Base-by-base conservation (phyloP, 1,140 invertebrate species). In the Temnothorax nylanderi region DNA sequence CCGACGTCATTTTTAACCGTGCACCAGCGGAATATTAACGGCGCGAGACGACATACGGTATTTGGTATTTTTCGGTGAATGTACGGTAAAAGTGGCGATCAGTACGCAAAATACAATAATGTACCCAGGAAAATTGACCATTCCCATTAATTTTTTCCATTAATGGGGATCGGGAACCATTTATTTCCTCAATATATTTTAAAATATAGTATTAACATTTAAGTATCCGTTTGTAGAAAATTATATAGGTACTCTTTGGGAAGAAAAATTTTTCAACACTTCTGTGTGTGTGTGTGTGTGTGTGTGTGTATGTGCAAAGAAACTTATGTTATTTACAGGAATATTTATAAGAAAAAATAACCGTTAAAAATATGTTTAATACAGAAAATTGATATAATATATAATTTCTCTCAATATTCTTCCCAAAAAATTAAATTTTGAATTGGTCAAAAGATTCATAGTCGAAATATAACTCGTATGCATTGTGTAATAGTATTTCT, bases 11-110 rank as follows among this genome's bases (percentile, higher is more conserved):
- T 71, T 26, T 32, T 47, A 4, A 49, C 67, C 67, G 76, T 49
- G 67, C 11, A 65, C 74, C 65, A 69, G 32, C 47, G 65, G n/a
- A 75, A 80, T 82, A 74, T 76, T 80, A 78, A 78, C 85, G 49
- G 60, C 51, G 44, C 21, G 58, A 49, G 2, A 47, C 82, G 62
- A 69, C 56, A 58, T 54, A 81, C 37, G 76, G 84, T 51, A 34
- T 6, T 41, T 26, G 26, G 26, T 26, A 26, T 26, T 64, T 90
- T 89, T 58, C 34, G 41, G 71, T n/a, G 11, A 76, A 49, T 54
- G n/a, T 10, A 0, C 21, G 47, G 77, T 41, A 54, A 80, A 69
- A 41, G 13, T 4, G 1, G 10, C 6, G 34, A 10, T 56, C 49
- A 18, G 13, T 18, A 18, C 44, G 16, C 32, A 16, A 10, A 34